Evolutionary conservation across 1,140 invertebrate genomes (phyloP), one percentile per base, ranked within the genome.

Genomic region (Lordiphosa mommai): DNA sequence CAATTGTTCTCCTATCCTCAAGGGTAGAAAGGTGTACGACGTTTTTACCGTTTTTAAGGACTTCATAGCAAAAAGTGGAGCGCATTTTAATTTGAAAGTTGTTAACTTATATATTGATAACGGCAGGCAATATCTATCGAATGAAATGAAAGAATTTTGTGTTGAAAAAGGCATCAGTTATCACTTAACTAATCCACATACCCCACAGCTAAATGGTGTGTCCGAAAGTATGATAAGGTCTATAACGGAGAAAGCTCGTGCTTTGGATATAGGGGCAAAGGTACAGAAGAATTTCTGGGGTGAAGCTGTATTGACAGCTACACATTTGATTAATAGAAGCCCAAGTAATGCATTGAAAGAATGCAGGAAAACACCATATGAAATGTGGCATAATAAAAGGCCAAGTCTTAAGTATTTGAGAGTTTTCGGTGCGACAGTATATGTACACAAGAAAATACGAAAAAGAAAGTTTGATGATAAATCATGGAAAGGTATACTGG

Each of bases 31-130:
- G n/a, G n/a, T n/a, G n/a, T n/a, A n/a, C n/a, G n/a, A 88, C 32
- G 86, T 88, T 6, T 86, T 89, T 52, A 20, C 41, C 13, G 43
- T 55, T n/a, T 89, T 89, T 58, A 80, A 88, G 72, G 74, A 88
- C 40, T 88, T 58, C 72, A 37, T 87, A 63, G 76, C n/a, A n/a
- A n/a, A n/a, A n/a, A n/a, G n/a, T n/a, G n/a, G 88, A 50, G 67
- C 72, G 7, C 82, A 87, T 44, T 36, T 36, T 36, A 36, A 36
- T 16, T 89, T 89, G 20, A 88, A 87, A 79, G 8, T 90, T 36
- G 82, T 80, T 10, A 77, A 88, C 58, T 61, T 90, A 8, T 61
- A 61, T 14, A 48, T 61, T 13, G 59, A 61, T 29, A 61, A 55
- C 53, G 50, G 59, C n/a, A 37, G 48, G n/a, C 17, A 51, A 30